These are phyloP conservation scores for Philotrypesis tridentata DNA, from an alignment of 1,140 invertebrate species.

Conservation along the genomic window DNA sequence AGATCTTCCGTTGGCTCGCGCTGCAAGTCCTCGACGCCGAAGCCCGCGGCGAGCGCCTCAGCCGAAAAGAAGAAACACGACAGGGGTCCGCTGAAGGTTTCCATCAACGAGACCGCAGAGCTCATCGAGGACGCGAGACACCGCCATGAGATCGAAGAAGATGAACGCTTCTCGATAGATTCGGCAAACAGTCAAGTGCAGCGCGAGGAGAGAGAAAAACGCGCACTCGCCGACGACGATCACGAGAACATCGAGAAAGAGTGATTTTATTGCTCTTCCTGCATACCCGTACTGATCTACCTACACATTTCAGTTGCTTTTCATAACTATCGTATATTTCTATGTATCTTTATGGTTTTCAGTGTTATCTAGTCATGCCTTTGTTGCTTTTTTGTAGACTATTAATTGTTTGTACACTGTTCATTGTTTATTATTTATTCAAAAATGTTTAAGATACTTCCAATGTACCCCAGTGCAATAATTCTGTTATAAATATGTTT, in stretches of 20 bases:
- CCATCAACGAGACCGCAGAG: slow-evolving; percentile 75
- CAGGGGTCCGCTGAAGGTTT: slow-evolving; percentile 68
- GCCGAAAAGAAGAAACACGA: slow-evolving; percentile 64
- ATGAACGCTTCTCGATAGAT: not conserved
- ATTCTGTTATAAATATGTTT: not conserved
- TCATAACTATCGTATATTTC: too few relatives aligned
- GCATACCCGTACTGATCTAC: not conserved
- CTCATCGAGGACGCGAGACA: slow-evolving; percentile 69
- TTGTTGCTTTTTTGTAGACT: too few relatives aligned
- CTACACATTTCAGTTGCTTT: not conserved
- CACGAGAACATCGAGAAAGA: not conserved
- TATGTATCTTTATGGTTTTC: too few relatives aligned
- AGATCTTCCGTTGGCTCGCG: slow-evolving; percentile 52
- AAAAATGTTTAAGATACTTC: not conserved
- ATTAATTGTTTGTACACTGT: not conserved
- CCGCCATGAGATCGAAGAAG: not conserved
- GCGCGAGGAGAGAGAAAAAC: slow-evolving; percentile 9
- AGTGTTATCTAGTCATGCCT: too few relatives aligned
- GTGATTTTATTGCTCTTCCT: not conserved
- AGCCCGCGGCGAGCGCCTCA: not conserved
- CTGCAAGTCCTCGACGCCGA: not conserved
- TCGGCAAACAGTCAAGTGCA: not conserved
- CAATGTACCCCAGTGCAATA: slow-evolving; percentile 4
- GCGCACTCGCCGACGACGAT: not conserved
- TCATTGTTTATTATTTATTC: not conserved